Conservation (phyloP, 2,113 vertebrate species). For the Hippocampus barbouri region DNA sequence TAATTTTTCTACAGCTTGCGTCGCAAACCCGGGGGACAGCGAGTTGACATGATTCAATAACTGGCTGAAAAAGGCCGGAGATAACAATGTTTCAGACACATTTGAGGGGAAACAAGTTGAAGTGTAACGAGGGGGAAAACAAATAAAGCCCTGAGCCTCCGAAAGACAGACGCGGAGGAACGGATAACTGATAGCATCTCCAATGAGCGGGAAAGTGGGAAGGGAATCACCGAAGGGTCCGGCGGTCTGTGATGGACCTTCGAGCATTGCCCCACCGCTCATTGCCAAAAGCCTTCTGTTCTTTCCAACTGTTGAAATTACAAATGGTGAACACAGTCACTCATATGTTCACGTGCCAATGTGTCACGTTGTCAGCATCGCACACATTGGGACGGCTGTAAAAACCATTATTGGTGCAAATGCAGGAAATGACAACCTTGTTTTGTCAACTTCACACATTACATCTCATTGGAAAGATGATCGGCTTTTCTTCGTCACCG, state of each 20-base stretch:
- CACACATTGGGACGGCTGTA: background rate
- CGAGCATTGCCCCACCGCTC: slow-evolving; percentile 38
- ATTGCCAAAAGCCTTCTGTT: slow-evolving; percentile 36
- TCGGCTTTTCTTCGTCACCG: no score
- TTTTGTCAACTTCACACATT: background rate
- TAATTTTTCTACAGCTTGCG: slow-evolving; percentile 71
- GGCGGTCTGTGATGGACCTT: slow-evolving; percentile 40
- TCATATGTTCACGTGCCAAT: slow-evolving; percentile 33
- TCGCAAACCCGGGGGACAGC: slow-evolving; percentile 65
- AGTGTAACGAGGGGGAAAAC: slow-evolving; percentile 64
- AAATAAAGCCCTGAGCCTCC: slow-evolving; percentile 57
- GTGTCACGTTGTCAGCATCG: background rate
- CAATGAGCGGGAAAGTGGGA: slow-evolving; percentile 49
- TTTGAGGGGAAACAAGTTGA: slow-evolving; percentile 65
- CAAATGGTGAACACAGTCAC: slow-evolving; percentile 34
- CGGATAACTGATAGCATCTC: slow-evolving; percentile 53
- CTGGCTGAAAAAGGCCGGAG: slow-evolving; percentile 59
- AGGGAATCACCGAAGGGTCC: slow-evolving; percentile 50
- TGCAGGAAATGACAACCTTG: no score
- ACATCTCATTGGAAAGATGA: no score
- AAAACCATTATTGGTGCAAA: background rate
- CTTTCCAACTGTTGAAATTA: slow-evolving; percentile 50
- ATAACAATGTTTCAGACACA: slow-evolving; percentile 66
- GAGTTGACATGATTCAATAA: slow-evolving; percentile 69
- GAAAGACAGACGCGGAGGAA: slow-evolving; percentile 52